These are phyloP conservation scores for Papilio polyxenes DNA, from an alignment of 1,140 invertebrate species.

Conservation along the genomic window DNA sequence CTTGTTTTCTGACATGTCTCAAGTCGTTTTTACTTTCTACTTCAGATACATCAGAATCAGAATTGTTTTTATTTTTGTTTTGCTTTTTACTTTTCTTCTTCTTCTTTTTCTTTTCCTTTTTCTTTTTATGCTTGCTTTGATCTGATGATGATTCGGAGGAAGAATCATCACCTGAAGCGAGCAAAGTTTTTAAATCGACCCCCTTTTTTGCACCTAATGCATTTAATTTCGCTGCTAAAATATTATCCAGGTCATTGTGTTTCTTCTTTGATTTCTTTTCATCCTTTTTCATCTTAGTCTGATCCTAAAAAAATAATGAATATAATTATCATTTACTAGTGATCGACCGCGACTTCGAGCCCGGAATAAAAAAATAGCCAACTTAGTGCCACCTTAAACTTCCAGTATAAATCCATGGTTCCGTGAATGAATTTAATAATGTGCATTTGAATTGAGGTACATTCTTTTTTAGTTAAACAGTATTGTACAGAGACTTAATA, in stretches of 20 bases:
- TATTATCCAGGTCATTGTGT: conserved; percentile 78
- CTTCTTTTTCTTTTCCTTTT: conserved; percentile 69
- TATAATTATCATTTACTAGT: neutral
- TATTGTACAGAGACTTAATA: too few relatives aligned
- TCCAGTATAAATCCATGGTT: too few relatives aligned
- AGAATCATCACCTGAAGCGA: conserved; percentile 67
- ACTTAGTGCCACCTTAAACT: too few relatives aligned
- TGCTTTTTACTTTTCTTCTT: conserved; percentile 49
- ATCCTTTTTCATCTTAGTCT: conserved; percentile 77
- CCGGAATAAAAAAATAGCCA: too few relatives aligned
- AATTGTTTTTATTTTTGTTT: conserved; percentile 39
- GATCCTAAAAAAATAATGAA: conserved; percentile 54
- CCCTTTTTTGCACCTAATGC: conserved; percentile 74
- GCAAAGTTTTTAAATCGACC: conserved; percentile 67
- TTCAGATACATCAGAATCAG: conserved; percentile 40
- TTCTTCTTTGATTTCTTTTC: conserved; percentile 82
- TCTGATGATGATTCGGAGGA: conserved; percentile 79
- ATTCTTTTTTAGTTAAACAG: too few relatives aligned
- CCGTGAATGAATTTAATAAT: too few relatives aligned
- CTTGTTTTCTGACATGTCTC: conserved; percentile 36
- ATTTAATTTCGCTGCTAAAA: conserved; percentile 81
- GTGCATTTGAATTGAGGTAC: too few relatives aligned
- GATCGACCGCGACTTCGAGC: too few relatives aligned
- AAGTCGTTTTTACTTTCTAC: conserved; percentile 39
- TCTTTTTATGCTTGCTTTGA: conserved; percentile 74